These are phyloP conservation scores for Cisticola juncidis DNA, from an alignment of 2,113 vertebrate species.

Conservation along the genomic window DNA sequence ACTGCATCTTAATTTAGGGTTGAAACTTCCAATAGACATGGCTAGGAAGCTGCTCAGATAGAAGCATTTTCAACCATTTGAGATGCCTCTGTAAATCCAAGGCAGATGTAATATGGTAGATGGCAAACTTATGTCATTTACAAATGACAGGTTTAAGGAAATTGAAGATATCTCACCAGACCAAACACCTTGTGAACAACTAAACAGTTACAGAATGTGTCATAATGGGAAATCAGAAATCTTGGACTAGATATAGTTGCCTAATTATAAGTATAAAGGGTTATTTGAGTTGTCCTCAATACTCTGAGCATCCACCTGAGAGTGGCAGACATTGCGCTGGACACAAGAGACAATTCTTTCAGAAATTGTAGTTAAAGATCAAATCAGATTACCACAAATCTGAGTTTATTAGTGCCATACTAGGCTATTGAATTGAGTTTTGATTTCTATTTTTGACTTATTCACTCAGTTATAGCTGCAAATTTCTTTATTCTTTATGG, in stretches of 20 bases:
- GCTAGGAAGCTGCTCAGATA: background rate
- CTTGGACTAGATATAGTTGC: background rate
- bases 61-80: background rate
- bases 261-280: background rate
- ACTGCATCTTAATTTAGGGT: background rate
- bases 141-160: background rate
- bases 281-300: background rate
- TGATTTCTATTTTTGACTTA: background rate
- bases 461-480: background rate
- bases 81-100: background rate
- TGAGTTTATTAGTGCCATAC: background rate
- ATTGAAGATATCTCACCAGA: background rate
- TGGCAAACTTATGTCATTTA: background rate
- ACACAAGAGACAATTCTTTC: background rate
- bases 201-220: background rate
- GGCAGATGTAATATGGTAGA: background rate
- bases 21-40: background rate
- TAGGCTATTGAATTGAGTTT: background rate
- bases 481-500: background rate
- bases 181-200: background rate
- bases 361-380: background rate
- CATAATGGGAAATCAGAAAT: background rate
- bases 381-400: background rate
- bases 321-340: background rate
- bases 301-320: background rate